phyloP scores from a whole-genome alignment of 1,140 invertebrate genomes.

The Tetragonula clypearis region DNA sequence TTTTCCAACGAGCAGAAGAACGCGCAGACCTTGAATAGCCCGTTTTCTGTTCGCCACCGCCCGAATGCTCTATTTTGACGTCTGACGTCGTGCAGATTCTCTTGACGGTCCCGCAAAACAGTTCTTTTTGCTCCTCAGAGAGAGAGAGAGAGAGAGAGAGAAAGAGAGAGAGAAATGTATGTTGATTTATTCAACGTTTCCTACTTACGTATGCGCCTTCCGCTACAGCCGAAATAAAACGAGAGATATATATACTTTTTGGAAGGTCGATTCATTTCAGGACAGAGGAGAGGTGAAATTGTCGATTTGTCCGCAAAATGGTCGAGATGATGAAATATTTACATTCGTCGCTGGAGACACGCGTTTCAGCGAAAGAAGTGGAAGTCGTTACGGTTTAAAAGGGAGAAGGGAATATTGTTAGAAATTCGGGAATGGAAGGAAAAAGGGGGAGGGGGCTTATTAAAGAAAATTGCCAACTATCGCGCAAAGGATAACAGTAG shows the following conservation, averaged over 20 bases:
- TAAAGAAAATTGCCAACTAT: background rate
- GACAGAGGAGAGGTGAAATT: too few relatives aligned
- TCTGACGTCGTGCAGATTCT: background rate
- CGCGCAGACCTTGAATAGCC: background rate
- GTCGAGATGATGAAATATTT: background rate
- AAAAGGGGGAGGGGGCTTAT: background rate
- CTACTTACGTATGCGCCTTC: background rate
- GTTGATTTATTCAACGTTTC: background rate
- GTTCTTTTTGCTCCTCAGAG: background rate
- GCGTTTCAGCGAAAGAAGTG: background rate
- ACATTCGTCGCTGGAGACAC: too few relatives aligned
- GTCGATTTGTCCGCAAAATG: too few relatives aligned
- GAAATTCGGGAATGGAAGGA: too few relatives aligned
- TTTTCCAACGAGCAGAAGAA: background rate
- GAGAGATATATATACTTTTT: background rate
- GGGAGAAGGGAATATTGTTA: background rate
- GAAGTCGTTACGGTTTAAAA: too few relatives aligned
- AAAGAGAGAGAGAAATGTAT: background rate
- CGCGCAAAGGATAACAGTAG: conserved; percentile 5
- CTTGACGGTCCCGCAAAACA: too few relatives aligned
- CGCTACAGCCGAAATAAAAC: too few relatives aligned
- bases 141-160: too few relatives aligned
- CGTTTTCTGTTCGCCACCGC: background rate
- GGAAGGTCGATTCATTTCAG: background rate
- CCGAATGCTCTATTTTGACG: background rate